Evolutionary conservation across 2,888 invertebrate species (phyloP).

Genomic region (Parelbella ahira): DNA sequence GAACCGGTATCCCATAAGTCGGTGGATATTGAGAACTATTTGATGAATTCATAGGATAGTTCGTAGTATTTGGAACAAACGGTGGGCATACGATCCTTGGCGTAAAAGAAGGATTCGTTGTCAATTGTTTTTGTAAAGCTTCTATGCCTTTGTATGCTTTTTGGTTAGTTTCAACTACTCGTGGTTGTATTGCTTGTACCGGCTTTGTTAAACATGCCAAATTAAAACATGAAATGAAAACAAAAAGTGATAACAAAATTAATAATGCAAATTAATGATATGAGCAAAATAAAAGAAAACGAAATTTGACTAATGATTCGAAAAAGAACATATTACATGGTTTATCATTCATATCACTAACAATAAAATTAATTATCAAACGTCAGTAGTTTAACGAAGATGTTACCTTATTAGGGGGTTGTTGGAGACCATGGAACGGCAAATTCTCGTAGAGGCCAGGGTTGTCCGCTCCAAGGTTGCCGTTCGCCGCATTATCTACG

Average conservation of each 20-base stretch:
- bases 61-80: constrained; percentile 60
- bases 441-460: constrained; percentile 96
- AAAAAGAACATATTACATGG: no score
- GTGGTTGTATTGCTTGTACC: constrained; percentile 76
- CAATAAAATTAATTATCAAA: no score
- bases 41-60: constrained; percentile 47
- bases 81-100: constrained; percentile 73
- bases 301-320: no score
- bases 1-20: constrained; percentile 57
- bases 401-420: constrained; percentile 95
- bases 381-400: no score
- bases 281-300: constrained; percentile 14
- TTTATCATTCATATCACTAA: no score
- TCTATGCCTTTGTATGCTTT: constrained; percentile 62
- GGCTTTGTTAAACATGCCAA: constrained; percentile 72
- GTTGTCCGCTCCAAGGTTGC: constrained; percentile 86
- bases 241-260: constrained; percentile 42
- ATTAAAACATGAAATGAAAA: constrained; percentile 69
- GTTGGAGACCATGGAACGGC: constrained; percentile 96
- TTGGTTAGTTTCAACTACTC: constrained; percentile 69
- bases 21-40: constrained; percentile 47
- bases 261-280: constrained; percentile 61
- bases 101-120: constrained; percentile 72
- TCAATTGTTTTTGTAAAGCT: constrained; percentile 67
- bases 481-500: constrained; percentile 81